A percentile compares a stretch with the other conserved stretches of the same genome.
Evolutionary conservation across 2,888 invertebrate genomes (phyloP).

Genomic region (Tryphoninae sp.): DNA sequence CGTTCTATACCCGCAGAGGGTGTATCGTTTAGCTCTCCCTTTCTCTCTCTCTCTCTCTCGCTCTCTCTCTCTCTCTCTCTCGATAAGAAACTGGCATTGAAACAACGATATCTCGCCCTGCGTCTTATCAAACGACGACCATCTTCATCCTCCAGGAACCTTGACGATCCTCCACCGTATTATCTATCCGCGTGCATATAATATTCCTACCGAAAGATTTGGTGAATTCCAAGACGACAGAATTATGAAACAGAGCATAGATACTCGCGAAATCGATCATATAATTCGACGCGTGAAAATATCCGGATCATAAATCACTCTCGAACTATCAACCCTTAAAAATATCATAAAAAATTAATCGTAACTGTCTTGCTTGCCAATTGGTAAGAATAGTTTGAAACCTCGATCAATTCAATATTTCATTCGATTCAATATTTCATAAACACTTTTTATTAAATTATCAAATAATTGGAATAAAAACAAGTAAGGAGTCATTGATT

Average conservation of each 20-base stretch:
- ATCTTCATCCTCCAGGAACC: conserved; percentile 76
- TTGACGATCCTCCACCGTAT: conserved; percentile 66
- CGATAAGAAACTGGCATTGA: conserved; percentile 73
- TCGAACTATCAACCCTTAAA: not conserved
- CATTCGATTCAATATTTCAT: too few relatives aligned
- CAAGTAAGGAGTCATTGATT: too few relatives aligned
- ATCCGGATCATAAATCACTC: not conserved
- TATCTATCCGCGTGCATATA: conserved; percentile 11
- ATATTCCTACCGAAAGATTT: conserved; percentile 28
- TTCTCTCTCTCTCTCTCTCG: conserved; percentile 14
- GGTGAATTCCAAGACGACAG: not conserved
- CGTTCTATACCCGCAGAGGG: conserved; percentile 51
- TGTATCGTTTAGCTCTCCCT: conserved; percentile 28
- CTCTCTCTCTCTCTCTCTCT: conserved; percentile 4
- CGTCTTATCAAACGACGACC: conserved; percentile 71
- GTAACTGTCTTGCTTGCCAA: not conserved
- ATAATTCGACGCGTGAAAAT: not conserved
- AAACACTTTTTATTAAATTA: too few relatives aligned
- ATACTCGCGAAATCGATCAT: conserved; percentile 11
- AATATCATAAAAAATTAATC: not conserved
- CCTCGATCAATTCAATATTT: too few relatives aligned
- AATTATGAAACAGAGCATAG: conserved; percentile 18
- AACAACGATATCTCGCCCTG: conserved; percentile 73
- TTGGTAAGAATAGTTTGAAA: too few relatives aligned
- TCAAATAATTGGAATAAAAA: too few relatives aligned